Evolutionary conservation across 2,888 invertebrate species (phyloP).

Genomic region (Drosophila neonasuta): DNA sequence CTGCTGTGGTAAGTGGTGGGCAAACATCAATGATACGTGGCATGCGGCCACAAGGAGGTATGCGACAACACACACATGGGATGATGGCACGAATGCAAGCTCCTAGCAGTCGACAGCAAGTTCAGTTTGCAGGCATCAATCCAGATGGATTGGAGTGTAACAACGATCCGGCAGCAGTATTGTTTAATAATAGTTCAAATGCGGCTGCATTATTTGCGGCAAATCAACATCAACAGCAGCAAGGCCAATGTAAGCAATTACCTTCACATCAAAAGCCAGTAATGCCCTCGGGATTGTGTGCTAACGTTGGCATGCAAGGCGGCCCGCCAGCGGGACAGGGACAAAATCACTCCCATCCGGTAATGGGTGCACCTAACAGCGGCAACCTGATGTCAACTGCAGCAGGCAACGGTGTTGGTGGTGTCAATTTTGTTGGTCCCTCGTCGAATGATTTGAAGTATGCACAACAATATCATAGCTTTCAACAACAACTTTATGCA

Average conservation of each 20-base stretch:
- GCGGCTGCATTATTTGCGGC: constrained; percentile 48
- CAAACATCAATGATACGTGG: constrained; percentile 81
- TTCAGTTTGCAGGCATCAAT: constrained; percentile 57
- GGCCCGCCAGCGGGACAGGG: constrained; percentile 34
- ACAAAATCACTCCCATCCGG: constrained; percentile 45
- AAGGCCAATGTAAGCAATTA: constrained; percentile 38
- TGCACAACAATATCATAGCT: constrained; percentile 97
- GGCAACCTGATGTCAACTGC: constrained; percentile 32
- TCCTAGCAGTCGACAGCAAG: constrained; percentile 59
- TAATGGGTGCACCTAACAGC: constrained; percentile 44
- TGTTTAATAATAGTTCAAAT: constrained; percentile 55
- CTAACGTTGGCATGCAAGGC: constrained; percentile 42
- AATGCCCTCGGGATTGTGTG: constrained; percentile 51
- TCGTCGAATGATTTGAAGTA: constrained; percentile 95
- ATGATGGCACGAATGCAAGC: constrained; percentile 63
- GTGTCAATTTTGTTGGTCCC: constrained; percentile 87
- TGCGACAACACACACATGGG: constrained; percentile 82
- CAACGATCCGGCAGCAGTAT: constrained; percentile 46
- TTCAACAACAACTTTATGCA: constrained; percentile 96
- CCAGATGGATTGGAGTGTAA: constrained; percentile 65
- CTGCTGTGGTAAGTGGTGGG: constrained; percentile 49
- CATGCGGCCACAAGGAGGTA: constrained; percentile 82
- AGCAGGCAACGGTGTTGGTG: constrained; percentile 30
- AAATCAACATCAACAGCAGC: constrained; percentile 26
- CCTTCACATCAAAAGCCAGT: constrained; percentile 42